phyloP scores from a whole-genome alignment of 2,113 vertebrate genomes.

The Lates calcarifer region DNA sequence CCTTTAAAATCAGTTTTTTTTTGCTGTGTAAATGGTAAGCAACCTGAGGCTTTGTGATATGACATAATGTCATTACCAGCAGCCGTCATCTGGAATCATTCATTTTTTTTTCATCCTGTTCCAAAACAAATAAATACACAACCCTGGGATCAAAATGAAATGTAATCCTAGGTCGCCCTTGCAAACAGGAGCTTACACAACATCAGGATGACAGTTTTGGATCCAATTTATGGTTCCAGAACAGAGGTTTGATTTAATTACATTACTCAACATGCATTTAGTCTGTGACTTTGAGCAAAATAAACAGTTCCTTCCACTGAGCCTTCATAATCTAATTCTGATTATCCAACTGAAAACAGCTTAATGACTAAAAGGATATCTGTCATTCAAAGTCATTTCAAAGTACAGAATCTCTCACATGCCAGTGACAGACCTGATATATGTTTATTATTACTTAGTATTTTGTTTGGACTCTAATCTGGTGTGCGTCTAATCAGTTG shows the following conservation, averaged over 20 bases:
- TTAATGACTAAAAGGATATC: conserved; percentile 14
- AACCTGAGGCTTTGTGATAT: conserved; percentile 15
- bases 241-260: conserved; percentile 70
- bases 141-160: conserved; percentile 52
- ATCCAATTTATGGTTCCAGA: conserved; percentile 58
- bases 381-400: neutral
- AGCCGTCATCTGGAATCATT: conserved; percentile 20
- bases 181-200: conserved; percentile 64
- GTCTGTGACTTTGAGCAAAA: conserved; percentile 51
- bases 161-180: conserved; percentile 69
- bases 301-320: conserved; percentile 36
- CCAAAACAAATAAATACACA: conserved; percentile 54
- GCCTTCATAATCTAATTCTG: conserved; percentile 29
- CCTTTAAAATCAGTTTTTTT: neutral
- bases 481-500: neutral
- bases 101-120: neutral
- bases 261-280: conserved; percentile 45
- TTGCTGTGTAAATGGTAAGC: neutral
- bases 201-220: conserved; percentile 48
- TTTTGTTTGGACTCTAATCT: neutral
- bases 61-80: conserved; percentile 48
- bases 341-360: conserved; percentile 31
- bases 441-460: neutral
- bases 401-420: neutral
- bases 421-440: neutral